Base-by-base conservation (phyloP, 1,140 invertebrate genomes). In the Penaeus vannamei region DNA sequence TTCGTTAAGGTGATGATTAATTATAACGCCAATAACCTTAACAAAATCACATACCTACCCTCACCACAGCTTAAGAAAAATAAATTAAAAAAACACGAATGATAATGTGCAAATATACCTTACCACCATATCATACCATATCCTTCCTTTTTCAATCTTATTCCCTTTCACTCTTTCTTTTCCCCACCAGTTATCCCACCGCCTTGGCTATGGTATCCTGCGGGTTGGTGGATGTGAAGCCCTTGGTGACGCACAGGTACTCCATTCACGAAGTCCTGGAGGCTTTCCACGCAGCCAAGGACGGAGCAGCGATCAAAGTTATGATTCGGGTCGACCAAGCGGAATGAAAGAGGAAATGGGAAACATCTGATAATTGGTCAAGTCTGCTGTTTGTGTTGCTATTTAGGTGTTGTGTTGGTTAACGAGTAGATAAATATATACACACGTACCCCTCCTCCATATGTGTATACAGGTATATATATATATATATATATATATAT, bases 221-320 rank as follows among this genome's bases (percentile, higher is more conserved):
- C 62, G 93, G 93, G 46, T 91, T 91, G 79, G 92, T 94, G 2
- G 91, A 94, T 90, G 92, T 94, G 10, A 92, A 93, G 29, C 92
- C 92, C 1, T 85, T 94, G 76, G 92, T 94, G 36, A 94, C 93
- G 19, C 93, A 94, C 90, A 91, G 93, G 60, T 94, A 93, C 91
- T 92, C 91, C 53, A 91, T 94, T 23, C 92, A 94, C 81, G 91
- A 94, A 46, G 91, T 92, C 10, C 81, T 93, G 12, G 92, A 94
- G 62, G 94, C 94, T 20, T 94, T 94, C 91, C 92, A 94, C 79
- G 92, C 92, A 22, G 92, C 93, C 29, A 91, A 77, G 61, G 91
- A 92, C 90, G 96, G 94, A 36, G 95, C 95, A 85, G 95, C 96
- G n/a, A 96, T 99, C 91, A 99, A 99, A 94, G 96, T 99, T 90